Evolutionary conservation across 2,797 vertebrate species (phyloP), one percentile per base, ranked within the genome.

Genomic region (Margarornis squamiger): DNA sequence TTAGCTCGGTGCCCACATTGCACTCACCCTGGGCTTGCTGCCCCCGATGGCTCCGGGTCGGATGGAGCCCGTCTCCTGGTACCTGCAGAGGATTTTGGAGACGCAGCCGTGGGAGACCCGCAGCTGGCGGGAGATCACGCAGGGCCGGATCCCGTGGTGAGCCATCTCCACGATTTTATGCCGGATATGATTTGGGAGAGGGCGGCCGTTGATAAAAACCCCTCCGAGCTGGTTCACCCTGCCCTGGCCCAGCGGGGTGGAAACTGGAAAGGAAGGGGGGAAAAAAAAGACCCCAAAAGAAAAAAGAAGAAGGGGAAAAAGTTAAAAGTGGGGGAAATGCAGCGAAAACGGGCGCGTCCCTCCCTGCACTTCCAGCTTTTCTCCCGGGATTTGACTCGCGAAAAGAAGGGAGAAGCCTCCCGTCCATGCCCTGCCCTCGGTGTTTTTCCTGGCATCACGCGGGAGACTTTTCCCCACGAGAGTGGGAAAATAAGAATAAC

Each of bases 131-230:
- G 99, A 99, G 98, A 99, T 99, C 88, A 99, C 99, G 75, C 99
- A 99, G 96, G 99, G 99, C 86, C 99, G 97, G 97, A 99, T 99
- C 88, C 99, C 99, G 66, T 99, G 99, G 92, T 99, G 99, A 26
- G 99, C 99, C 99, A 99, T 99, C 97, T 99, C 99, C 96, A 99
- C 99, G 75, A 99, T 99, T 98, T 99, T 99, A 97, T 99, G 99
- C 55, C 99, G 98, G 97, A 99, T 99, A 95, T 99, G 99, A 97
- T 99, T 99, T 75, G 99, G 99, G 87, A 99, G 96, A 2, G 99
- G 99, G 67, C 99, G 98, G 71, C 99, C 99, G 85, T 99, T 99
- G 98, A 99, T 99, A 98, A 99, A 99, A 91, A 99, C 99, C 79
- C 99, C 99, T 29, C 99, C 99, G 52, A 99, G 99, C 97, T 99